These are phyloP conservation scores for Siphamia tubifer DNA, from an alignment of 2,113 vertebrate genomes.

Conservation along the genomic window DNA sequence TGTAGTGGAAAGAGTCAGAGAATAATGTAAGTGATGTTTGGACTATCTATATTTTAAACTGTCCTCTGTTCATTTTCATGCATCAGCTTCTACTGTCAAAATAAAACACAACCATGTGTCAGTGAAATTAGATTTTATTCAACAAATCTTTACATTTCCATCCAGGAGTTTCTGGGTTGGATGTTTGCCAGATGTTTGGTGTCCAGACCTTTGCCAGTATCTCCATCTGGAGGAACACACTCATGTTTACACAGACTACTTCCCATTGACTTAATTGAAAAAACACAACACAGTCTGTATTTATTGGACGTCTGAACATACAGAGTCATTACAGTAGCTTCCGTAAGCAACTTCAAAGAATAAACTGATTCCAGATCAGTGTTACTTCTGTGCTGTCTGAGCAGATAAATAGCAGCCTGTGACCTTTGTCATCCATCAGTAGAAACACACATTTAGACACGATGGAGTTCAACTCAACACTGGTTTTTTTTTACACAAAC, in stretches of 20 bases:
- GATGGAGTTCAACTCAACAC: conserved; percentile 17
- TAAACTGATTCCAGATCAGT: conserved; percentile 60
- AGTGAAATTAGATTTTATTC: conserved; percentile 53
- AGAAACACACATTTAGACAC: conserved; percentile 51
- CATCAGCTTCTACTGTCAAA: not conserved
- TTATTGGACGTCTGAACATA: conserved; percentile 2
- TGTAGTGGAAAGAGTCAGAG: not conserved
- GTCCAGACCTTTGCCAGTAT: conserved; percentile 29
- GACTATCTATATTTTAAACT: not conserved
- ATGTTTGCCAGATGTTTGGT: conserved; percentile 16
- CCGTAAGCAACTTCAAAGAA: conserved; percentile 15
- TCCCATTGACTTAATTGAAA: conserved; percentile 30
- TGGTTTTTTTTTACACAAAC: not conserved
- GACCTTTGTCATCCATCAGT: conserved; percentile 18
- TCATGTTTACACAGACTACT: conserved; percentile 28
- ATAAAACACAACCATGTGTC: conserved; percentile 28
- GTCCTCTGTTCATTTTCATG: not conserved
- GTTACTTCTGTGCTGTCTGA: conserved; percentile 13
- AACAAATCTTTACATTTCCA: conserved; percentile 48
- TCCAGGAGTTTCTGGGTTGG: conserved; percentile 14
- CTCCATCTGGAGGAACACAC: conserved; percentile 45
- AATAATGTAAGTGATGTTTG: not conserved
- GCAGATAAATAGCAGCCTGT: conserved; percentile 18
- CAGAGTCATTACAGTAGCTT: not conserved
- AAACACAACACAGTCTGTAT: conserved; percentile 51